Evolutionary conservation across 2,797 vertebrate species (phyloP), one percentile per base, ranked within the genome.

Genomic region (Margarornis squamiger): DNA sequence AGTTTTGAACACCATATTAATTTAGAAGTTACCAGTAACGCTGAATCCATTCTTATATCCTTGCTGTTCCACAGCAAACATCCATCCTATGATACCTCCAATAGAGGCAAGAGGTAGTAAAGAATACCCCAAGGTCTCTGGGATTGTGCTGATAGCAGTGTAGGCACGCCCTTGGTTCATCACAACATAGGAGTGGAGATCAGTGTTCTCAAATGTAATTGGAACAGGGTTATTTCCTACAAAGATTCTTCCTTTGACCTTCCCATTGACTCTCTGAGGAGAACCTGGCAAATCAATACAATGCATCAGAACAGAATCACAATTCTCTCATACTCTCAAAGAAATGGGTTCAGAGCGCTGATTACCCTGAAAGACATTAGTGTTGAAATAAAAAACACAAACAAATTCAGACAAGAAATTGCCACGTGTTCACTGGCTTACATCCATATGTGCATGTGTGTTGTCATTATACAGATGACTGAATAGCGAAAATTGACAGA

Each of bases 181-280:
- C 92, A 99, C 99, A 55, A 99, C 98, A 0, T 99, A 99, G 1
- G 99, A 99, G 95, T 99, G 99, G 55, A 99, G 98, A 88, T 99
- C 99, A 2, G 99, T 99, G 91, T 98, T 97, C 70, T 94, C 98
- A 22, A 99, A 98, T 48, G 96, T 93, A 55, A 99, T 66, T 1
- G 98, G 98, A 41, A 97, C 49, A 0, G 98, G 97, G 81, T 97
- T 98, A 90, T 74, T 97, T 12, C 99, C 99, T 14, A 99, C 98
- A n/a, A 98, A 98, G 30, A 99, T 97, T 80, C 96, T 98, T 73
- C 99, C 99, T 43, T 98, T 97, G 65, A 99, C 98, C 96, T 99
- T 99, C 58, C 99, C 99, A 0, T 99, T 99, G 95, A 99, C 99
- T 92, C 99, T 98, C 97, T 99, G 99, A 5, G 99, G 99, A 80